A percentile compares a stretch with the other conserved stretches of the same genome.
Conservation (phyloP, 1,140 invertebrate genomes). For the Lordiphosa mommai region DNA sequence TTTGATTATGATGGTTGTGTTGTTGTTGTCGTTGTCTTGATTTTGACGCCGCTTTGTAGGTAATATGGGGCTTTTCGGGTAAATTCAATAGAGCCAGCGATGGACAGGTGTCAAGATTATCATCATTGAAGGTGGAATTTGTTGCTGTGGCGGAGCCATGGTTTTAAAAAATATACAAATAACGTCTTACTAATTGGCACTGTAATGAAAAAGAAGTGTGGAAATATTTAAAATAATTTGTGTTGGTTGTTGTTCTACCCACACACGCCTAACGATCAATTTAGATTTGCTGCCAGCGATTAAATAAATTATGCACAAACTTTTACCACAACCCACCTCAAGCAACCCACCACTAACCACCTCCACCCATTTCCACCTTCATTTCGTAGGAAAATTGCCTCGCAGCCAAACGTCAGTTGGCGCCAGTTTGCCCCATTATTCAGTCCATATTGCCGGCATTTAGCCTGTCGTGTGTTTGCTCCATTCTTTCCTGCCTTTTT, state of each 20-base stretch:
- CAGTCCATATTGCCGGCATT: conserved; percentile 42
- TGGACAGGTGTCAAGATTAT: conserved; percentile 69
- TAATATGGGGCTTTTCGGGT: conserved; percentile 71
- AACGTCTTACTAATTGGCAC: conserved; percentile 48
- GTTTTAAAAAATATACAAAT: neutral
- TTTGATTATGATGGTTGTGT: conserved; percentile 20
- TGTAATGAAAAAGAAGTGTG: conserved; percentile 34
- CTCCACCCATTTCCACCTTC: conserved; percentile 21
- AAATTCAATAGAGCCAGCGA: conserved; percentile 57
- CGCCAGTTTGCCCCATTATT: conserved; percentile 47
- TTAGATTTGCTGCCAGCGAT: conserved; percentile 76
- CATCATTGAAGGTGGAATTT: conserved; percentile 75
- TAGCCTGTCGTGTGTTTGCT: conserved; percentile 31
- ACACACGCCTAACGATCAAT: conserved; percentile 66
- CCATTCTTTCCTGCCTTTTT: neutral
- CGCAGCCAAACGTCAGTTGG: conserved; percentile 30
- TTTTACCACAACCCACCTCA: conserved; percentile 8
- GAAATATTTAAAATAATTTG: conserved; percentile 2
- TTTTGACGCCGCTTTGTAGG: conserved; percentile 50
- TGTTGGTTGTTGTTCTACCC: neutral
- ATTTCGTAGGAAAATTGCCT: conserved; percentile 45
- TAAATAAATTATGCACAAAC: conserved; percentile 77
- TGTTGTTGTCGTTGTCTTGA: conserved; percentile 35
- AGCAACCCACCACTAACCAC: conserved; percentile 8
- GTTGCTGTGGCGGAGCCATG: conserved; percentile 55